Percentiles rank a stretch among this genome's conserved stretches.
Conservation (phyloP, 2,113 vertebrate genomes). For the Daboia siamensis region DNA sequence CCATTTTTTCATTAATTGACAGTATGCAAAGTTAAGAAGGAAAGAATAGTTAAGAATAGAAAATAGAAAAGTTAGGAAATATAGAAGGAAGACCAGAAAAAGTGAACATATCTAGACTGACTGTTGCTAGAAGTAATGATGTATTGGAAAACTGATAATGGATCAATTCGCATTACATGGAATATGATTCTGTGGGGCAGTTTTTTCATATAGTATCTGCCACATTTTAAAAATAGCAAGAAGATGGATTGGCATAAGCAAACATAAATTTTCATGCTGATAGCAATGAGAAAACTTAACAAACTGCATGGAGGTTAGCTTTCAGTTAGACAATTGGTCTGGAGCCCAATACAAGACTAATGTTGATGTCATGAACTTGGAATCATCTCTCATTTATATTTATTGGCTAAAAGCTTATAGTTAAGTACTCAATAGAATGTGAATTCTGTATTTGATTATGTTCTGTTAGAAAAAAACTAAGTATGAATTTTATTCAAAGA, state of each 20-base stretch:
- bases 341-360: not conserved
- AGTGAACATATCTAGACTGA: not conserved
- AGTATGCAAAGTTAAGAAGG: not conserved
- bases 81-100: not conserved
- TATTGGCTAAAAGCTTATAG: not conserved
- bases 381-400: not conserved
- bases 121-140: not conserved
- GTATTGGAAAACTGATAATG: conserved; percentile 4
- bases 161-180: not conserved
- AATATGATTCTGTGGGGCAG: not conserved
- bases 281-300: not conserved
- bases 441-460: not conserved
- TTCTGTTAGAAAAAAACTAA: not conserved
- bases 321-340: not conserved
- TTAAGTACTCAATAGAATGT: not conserved
- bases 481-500: not conserved
- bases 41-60: not conserved
- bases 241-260: not conserved
- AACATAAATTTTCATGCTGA: not conserved
- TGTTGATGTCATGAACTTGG: not conserved
- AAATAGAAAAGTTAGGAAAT: not conserved
- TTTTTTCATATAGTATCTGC: not conserved
- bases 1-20: not conserved
- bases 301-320: not conserved
- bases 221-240: not conserved